Conservation (phyloP, 1,140 invertebrate species). For the Chymomyza costata region DNA sequence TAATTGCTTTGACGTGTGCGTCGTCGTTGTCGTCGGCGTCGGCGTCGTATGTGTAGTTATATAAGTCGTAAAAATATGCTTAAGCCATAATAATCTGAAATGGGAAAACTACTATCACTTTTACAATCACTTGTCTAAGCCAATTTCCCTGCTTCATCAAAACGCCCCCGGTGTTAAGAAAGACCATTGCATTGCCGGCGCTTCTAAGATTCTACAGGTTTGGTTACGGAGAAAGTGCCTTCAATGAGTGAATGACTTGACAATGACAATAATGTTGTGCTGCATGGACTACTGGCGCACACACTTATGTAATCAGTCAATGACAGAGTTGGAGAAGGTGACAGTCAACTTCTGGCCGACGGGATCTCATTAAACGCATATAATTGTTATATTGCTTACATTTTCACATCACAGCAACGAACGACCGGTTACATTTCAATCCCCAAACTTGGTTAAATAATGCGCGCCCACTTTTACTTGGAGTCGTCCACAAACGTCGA, state of each 20-base stretch:
- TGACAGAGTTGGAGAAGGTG: slow-evolving; percentile 48
- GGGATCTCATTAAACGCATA: slow-evolving; percentile 56
- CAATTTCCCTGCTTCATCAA: neutral
- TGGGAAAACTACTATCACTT: slow-evolving; percentile 71
- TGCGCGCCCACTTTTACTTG: slow-evolving; percentile 62
- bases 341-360: slow-evolving; percentile 38
- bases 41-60: slow-evolving; percentile 52
- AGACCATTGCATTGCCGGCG: slow-evolving; percentile 36
- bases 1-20: neutral
- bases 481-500: slow-evolving; percentile 11
- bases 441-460: slow-evolving; percentile 69
- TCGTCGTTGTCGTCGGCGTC: slow-evolving; percentile 43
- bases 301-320: slow-evolving; percentile 56
- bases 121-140: slow-evolving; percentile 52
- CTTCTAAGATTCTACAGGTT: slow-evolving; percentile 63
- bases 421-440: slow-evolving; percentile 69
- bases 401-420: slow-evolving; percentile 9
- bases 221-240: too few species aligned
- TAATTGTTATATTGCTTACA: slow-evolving; percentile 46
- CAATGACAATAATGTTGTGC: slow-evolving; percentile 53
- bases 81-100: slow-evolving; percentile 71
- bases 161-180: slow-evolving; percentile 21
- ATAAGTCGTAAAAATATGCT: slow-evolving; percentile 73
- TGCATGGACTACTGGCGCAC: slow-evolving; percentile 12
- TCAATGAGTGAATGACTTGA: slow-evolving; percentile 12